A percentile compares a stretch with the other conserved stretches of the same genome.
Evolutionary conservation across 92 coral and sea anemone species (phyloP).

Genomic region (Porites evermanni): DNA sequence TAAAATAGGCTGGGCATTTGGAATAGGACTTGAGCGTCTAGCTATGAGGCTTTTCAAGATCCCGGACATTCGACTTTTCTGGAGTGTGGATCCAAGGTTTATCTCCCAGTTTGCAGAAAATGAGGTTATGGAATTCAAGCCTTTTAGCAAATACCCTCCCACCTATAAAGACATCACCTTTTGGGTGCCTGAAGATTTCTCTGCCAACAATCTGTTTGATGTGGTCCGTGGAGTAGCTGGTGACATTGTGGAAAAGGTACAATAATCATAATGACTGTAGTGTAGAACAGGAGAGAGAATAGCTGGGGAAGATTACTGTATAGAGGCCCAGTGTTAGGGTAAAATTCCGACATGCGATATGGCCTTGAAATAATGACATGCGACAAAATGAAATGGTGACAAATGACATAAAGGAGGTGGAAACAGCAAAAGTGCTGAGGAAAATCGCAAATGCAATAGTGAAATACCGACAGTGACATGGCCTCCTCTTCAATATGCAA

Average conservation of each 20-base stretch:
- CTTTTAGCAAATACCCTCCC: constrained; percentile 98
- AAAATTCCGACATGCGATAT: too few species aligned
- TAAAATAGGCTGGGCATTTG: constrained; percentile 98
- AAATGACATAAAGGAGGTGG: too few species aligned
- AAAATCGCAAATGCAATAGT: too few species aligned
- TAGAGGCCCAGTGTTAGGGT: too few species aligned
- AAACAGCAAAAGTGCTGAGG: too few species aligned
- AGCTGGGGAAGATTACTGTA: too few species aligned
- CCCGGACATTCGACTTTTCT: constrained; percentile 96
- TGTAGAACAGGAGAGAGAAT: neutral
- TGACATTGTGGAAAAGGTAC: constrained; percentile 94
- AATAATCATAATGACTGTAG: neutral
- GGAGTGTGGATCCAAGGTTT: constrained; percentile 93
- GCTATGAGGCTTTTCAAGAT: constrained; percentile 96
- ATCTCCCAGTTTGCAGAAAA: constrained; percentile 81
- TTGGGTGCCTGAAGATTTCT: constrained; percentile 85
- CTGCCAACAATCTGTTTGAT: constrained; percentile 90
- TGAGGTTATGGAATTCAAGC: constrained; percentile 81
- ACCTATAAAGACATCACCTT: constrained; percentile 90
- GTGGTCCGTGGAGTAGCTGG: constrained; percentile 93
- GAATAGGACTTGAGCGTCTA: constrained; percentile 94
- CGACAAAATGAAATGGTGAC: too few species aligned
- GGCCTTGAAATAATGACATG: too few species aligned
- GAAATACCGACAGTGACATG: too few species aligned
- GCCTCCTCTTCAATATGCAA: too few species aligned